phyloP scores from a whole-genome alignment of 1,140 invertebrate species.

The Drosophila suzukii region DNA sequence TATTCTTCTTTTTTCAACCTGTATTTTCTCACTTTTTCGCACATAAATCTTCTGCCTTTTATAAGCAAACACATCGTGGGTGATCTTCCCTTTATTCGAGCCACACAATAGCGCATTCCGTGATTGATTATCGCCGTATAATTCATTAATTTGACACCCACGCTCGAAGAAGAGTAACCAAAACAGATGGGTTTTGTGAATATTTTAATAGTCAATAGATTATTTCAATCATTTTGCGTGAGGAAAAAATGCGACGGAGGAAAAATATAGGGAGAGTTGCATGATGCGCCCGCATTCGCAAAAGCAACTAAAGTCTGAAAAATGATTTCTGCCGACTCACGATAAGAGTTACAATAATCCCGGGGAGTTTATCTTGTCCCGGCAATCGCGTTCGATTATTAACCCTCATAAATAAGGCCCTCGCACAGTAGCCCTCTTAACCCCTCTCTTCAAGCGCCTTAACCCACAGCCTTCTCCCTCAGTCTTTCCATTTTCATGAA shows the following conservation, averaged over 20 bases:
- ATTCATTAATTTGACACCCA: slow-evolving; percentile 65
- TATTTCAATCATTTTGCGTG: slow-evolving; percentile 40
- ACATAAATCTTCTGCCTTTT: slow-evolving; percentile 40
- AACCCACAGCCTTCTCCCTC: slow-evolving; percentile 17
- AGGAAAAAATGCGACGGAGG: slow-evolving; percentile 4
- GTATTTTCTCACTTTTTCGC: slow-evolving; percentile 29
- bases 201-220: slow-evolving; percentile 72
- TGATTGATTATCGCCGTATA: slow-evolving; percentile 68
- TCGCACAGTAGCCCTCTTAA: slow-evolving; percentile 52
- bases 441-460: slow-evolving; percentile 7
- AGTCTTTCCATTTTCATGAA: slow-evolving; percentile 62
- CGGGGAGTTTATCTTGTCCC: slow-evolving; percentile 61
- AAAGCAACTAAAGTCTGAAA: slow-evolving; percentile 6
- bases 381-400: slow-evolving; percentile 77
- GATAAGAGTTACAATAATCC: slow-evolving; percentile 53
- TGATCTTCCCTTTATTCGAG: slow-evolving; percentile 32
- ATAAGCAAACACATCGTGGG: slow-evolving; percentile 19
- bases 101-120: slow-evolving; percentile 45
- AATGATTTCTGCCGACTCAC: slow-evolving; percentile 63
- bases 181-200: slow-evolving; percentile 40
- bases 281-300: slow-evolving; percentile 55
- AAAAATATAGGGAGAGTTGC: slow-evolving; percentile 20
- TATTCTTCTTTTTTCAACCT: slow-evolving; percentile 3
- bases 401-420: slow-evolving; percentile 73
- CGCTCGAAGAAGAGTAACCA: slow-evolving; percentile 17